Evolutionary conservation across 2,113 vertebrate genomes (phyloP).

Genomic region (Dromiciops gliroides): DNA sequence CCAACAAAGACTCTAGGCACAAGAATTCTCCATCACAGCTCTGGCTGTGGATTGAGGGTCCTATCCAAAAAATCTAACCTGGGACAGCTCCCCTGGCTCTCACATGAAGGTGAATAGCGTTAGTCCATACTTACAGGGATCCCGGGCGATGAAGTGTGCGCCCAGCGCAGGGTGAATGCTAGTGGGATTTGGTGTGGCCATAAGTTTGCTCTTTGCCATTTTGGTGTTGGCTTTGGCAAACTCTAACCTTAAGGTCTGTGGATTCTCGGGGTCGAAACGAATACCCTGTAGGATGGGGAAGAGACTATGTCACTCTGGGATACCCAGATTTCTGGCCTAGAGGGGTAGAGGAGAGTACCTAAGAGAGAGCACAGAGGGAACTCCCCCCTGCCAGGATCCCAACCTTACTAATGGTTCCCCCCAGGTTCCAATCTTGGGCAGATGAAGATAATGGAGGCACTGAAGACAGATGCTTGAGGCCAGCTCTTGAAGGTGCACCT

Average conservation of each 20-base stretch:
- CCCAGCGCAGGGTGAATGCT: constrained; percentile 97
- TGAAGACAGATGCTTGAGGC: background rate
- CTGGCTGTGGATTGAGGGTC: background rate
- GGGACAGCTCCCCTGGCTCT: background rate
- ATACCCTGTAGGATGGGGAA: constrained; percentile 88
- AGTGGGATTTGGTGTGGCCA: constrained; percentile 98
- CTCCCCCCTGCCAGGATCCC: background rate
- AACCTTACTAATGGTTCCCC: background rate
- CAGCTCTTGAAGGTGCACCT: background rate
- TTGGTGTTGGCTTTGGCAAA: constrained; percentile 99
- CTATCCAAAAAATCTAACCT: background rate
- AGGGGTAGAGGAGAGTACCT: background rate
- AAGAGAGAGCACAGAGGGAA: background rate
- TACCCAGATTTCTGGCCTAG: background rate
- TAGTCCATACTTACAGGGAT: constrained; percentile 94
- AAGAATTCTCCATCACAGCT: background rate
- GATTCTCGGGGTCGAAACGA: constrained; percentile 98
- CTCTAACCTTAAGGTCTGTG: constrained; percentile 98
- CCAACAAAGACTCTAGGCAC: background rate
- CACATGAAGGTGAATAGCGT: background rate
- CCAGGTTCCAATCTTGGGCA: background rate
- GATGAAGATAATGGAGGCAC: background rate
- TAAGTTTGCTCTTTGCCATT: constrained; percentile 99
- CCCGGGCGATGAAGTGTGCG: constrained; percentile 98
- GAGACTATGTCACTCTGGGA: constrained; percentile 25